Base-by-base conservation (phyloP, 1,140 invertebrate genomes). In the Medauroidea extradentata region DNA sequence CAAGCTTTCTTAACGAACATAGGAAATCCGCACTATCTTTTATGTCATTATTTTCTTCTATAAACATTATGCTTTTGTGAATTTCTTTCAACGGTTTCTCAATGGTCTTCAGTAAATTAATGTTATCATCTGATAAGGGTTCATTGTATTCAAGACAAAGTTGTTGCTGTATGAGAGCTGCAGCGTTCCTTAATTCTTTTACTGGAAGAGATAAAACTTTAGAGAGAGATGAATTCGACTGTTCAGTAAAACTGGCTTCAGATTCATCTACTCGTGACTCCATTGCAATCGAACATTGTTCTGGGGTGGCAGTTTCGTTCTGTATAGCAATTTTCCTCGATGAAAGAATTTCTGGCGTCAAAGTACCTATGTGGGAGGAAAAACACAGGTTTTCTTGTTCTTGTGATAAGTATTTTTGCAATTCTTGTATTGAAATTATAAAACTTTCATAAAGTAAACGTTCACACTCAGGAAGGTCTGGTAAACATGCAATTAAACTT, bases 51-150 rank as follows among this genome's bases (percentile, higher is more conserved):
- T 34, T 34, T 34, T 34, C 29, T 34, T 34, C 11, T 11, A 34
- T 4, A 7, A 34, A 34, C 11, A 7, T 65, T 1, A 68, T 70
- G 60, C 72, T 72, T 53, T 72, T 73, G 9, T 66, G 60, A 1
- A 65, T 69, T 64, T 71, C 65, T 59, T 73, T 70, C 8, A 73
- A 52, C 34, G 63, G 65, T 65, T 71, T 71, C 44, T 4, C 29
- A 34, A 34, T 11, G 29, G 29, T 11, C 11, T 34, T 34, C 29
- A 34, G 29, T 7, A 7, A 34, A 11, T 34, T 34, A 7, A 50
- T 25, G 19, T n/a, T 14, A 13, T 3, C 58, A 58, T 7, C 4
- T 7, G 29, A 7, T 34, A 34, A 11, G 5, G 29, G 29, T 11
- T 34, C 29, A 34, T 34, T 34, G 29, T 7, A 4, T 7, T 34